These are phyloP conservation scores for Aurelia coerulea DNA, from an alignment of 30 jellyfish, hydroid and myxozoan species.

Conservation along the genomic window DNA sequence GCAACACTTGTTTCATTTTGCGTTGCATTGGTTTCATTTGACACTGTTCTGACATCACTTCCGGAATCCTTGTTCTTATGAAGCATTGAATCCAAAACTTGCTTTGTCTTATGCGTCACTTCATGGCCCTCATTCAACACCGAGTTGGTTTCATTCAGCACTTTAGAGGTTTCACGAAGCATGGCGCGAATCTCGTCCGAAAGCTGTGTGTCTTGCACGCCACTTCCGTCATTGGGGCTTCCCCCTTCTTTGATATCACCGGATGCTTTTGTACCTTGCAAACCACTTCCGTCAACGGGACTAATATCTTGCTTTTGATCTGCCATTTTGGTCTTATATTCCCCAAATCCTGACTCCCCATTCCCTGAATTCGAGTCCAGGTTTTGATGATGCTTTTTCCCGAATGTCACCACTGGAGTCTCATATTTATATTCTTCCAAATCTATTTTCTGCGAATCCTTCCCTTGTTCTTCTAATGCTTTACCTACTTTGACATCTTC, in stretches of 20 bases:
- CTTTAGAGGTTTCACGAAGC: constrained; percentile 62
- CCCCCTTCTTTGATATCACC: background rate
- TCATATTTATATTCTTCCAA: constrained; percentile 58
- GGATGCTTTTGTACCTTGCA: background rate
- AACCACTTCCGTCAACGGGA: background rate
- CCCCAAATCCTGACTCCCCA: constrained; percentile 8
- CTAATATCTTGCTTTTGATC: constrained; percentile 30
- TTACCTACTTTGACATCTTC: constrained; percentile 52
- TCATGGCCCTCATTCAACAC: constrained; percentile 52
- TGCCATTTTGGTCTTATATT: background rate
- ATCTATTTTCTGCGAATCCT: constrained; percentile 1
- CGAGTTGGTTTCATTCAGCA: constrained; percentile 57
- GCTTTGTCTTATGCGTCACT: constrained; percentile 36
- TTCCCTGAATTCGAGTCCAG: background rate
- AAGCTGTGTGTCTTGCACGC: background rate
- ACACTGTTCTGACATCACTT: constrained; percentile 7
- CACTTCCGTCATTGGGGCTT: background rate
- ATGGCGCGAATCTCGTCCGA: constrained; percentile 58
- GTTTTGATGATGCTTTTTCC: background rate
- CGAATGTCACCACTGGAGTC: constrained; percentile 9
- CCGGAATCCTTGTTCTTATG: constrained; percentile 2
- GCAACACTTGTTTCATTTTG: constrained; percentile 19
- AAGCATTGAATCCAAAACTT: constrained; percentile 18
- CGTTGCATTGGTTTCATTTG: constrained; percentile 1
- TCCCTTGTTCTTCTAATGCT: constrained; percentile 26